Conservation (phyloP, 2,113 vertebrate species). For the Vulpes lagopus region DNA sequence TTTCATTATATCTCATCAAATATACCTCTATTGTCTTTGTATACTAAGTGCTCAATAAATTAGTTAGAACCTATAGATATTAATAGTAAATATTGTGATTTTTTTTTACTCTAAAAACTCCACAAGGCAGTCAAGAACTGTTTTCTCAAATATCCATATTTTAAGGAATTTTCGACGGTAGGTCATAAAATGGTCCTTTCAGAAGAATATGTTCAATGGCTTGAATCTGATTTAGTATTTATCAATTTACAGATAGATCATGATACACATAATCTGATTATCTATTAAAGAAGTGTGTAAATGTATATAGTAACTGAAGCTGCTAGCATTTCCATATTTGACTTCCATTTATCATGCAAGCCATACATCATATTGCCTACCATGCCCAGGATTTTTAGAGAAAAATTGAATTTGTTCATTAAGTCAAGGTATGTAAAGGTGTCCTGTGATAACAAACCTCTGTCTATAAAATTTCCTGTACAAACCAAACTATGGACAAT, state of each 20-base stretch:
- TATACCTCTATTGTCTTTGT: neutral
- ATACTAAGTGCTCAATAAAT: neutral
- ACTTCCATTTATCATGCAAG: neutral
- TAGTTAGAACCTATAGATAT: neutral
- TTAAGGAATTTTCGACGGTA: neutral
- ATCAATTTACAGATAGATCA: neutral
- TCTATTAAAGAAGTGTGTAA: neutral
- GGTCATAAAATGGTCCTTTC: neutral
- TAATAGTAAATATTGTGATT: neutral
- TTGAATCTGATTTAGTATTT: neutral
- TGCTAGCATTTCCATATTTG: neutral
- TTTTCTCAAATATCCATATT: neutral
- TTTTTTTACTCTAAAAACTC: constrained; percentile 20
- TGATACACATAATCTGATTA: neutral
- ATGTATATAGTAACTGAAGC: neutral
- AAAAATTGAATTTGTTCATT: neutral
- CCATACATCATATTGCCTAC: neutral
- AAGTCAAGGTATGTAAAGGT: neutral
- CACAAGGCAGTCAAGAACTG: neutral
- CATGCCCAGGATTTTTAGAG: neutral
- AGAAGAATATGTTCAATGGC: neutral
- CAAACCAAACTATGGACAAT: neutral
- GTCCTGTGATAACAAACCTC: neutral
- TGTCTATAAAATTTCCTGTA: neutral
- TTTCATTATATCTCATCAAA: neutral